Evolutionary conservation across 1,140 invertebrate species (phyloP).

Genomic region (Pseudomyrmex flavicornis): DNA sequence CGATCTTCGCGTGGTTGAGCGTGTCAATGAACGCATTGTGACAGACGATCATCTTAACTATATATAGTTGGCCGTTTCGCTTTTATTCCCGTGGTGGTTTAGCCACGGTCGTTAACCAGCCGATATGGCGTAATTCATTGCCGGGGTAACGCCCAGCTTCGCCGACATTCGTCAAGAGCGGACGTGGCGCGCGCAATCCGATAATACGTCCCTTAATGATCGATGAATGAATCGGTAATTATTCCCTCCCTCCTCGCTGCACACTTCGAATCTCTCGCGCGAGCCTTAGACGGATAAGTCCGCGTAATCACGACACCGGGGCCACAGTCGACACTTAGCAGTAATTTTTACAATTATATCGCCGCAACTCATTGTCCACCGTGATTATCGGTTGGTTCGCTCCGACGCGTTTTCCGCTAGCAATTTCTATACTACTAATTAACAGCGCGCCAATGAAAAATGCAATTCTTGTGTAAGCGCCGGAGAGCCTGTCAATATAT

Average conservation of each 20-base stretch:
- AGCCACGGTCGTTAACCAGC: slow-evolving; percentile 58
- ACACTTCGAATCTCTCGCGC: slow-evolving; percentile 23
- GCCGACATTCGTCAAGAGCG: slow-evolving; percentile 64
- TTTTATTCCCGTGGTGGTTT: slow-evolving; percentile 61
- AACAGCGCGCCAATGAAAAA: slow-evolving; percentile 41
- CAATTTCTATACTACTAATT: slow-evolving; percentile 59
- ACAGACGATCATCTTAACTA: slow-evolving; percentile 35
- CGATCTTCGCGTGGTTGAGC: not conserved
- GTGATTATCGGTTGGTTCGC: slow-evolving; percentile 46
- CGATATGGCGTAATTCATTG: slow-evolving; percentile 66
- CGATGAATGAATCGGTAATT: slow-evolving; percentile 78
- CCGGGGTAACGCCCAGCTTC: slow-evolving; percentile 61
- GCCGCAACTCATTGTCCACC: slow-evolving; percentile 51
- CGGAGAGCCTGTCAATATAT: slow-evolving; percentile 16
- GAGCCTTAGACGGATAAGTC: slow-evolving; percentile 35
- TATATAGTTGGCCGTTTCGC: slow-evolving; percentile 49
- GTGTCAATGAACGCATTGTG: slow-evolving; percentile 35
- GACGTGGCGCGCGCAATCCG: slow-evolving; percentile 65
- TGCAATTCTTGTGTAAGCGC: slow-evolving; percentile 1
- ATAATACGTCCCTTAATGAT: slow-evolving; percentile 75
- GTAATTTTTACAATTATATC: slow-evolving; percentile 60
- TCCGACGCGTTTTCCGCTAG: slow-evolving; percentile 23
- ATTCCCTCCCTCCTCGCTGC: slow-evolving; percentile 43
- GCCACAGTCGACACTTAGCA: slow-evolving; percentile 28
- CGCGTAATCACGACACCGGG: slow-evolving; percentile 34